phyloP scores from a whole-genome alignment of 2,888 invertebrate species.

The Chalcosyrphus nemorum region DNA sequence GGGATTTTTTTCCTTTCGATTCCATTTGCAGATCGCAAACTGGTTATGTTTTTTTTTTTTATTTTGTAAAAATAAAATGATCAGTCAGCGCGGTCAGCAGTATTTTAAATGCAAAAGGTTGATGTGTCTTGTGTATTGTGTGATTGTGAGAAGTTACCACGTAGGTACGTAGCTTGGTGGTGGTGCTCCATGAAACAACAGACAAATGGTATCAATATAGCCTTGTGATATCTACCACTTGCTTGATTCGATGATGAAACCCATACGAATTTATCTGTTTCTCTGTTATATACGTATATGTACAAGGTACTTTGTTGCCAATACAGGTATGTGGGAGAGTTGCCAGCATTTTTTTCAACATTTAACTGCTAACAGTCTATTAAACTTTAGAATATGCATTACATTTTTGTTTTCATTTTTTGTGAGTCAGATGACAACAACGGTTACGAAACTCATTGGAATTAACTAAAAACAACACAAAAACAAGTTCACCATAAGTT shows the following conservation, averaged over 20 bases:
- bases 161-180: constrained; percentile 8
- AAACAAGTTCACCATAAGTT: no score
- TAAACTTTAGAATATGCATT: no score
- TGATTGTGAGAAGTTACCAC: constrained; percentile 38
- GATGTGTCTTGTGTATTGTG: no score
- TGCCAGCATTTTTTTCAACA: no score
- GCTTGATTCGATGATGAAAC: constrained; percentile 67
- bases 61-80: constrained; percentile 53
- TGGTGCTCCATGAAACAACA: not conserved
- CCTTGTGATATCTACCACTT: constrained; percentile 49
- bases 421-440: no score
- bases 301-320: not conserved
- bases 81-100: no score
- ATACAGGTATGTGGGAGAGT: no score
- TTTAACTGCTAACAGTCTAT: no score
- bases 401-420: no score
- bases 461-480: no score
- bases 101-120: constrained; percentile 58
- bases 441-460: no score
- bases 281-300: not conserved
- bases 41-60: constrained; percentile 50
- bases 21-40: constrained; percentile 58
- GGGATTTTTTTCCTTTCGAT: not conserved
- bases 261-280: constrained; percentile 32
- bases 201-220: constrained; percentile 54